Percentiles rank a stretch among this genome's conserved stretches.
Evolutionary conservation across 2,797 vertebrate genomes (phyloP).

Genomic region (Tolypeutes matacus): DNA sequence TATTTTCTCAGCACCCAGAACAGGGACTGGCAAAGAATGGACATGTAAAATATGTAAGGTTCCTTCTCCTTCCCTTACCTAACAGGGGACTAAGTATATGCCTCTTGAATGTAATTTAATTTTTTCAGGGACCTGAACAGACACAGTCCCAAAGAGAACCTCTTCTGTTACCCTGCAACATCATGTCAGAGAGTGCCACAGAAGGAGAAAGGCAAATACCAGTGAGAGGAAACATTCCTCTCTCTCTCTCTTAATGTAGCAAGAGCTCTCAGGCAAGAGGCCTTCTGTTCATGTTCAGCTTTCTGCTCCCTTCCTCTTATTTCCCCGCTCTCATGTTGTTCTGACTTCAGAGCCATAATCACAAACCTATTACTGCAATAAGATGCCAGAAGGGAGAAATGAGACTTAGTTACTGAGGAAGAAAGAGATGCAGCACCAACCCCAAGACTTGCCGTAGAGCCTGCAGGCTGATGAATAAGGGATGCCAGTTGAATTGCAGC

Average conservation of each 20-base stretch:
- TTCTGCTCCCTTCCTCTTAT: not conserved
- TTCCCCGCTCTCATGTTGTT: not conserved
- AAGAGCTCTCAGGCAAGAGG: conserved; percentile 18
- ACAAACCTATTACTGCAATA: conserved; percentile 57
- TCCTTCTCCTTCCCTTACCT: not conserved
- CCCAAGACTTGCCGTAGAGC: not conserved
- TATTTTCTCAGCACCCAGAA: not conserved
- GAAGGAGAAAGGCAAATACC: not conserved
- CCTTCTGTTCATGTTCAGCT: not conserved
- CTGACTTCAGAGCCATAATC: conserved; percentile 26
- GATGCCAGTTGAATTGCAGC: conserved; percentile 53
- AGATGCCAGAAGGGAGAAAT: conserved; percentile 12
- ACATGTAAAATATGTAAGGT: not conserved
- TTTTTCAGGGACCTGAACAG: not conserved
- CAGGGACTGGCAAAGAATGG: not conserved
- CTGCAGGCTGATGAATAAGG: conserved; percentile 52
- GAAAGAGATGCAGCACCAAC: not conserved
- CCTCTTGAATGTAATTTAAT: conserved; percentile 25
- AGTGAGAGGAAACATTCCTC: rapidly evolving
- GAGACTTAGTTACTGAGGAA: conserved; percentile 42
- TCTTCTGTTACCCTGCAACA: not conserved
- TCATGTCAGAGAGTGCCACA: not conserved
- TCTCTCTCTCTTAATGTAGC: not conserved
- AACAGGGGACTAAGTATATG: not conserved
- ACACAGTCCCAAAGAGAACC: not conserved